Conservation (phyloP, 2,888 invertebrate species). For the Hemithea aestivaria region DNA sequence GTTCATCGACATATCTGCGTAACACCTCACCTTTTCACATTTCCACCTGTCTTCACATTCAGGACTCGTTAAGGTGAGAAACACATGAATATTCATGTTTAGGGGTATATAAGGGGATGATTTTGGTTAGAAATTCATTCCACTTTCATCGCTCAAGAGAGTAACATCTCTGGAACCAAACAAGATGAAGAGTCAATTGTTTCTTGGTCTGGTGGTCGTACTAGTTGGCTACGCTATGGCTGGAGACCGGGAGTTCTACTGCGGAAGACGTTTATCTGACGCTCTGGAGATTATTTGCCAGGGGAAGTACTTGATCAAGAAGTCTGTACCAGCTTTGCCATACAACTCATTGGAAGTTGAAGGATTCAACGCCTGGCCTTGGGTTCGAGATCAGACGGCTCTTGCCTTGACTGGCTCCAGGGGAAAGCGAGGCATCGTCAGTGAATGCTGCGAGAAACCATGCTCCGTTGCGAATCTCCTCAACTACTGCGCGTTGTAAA, state of each 20-base stretch:
- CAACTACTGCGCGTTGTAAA: conserved; percentile 10
- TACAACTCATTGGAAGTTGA: conserved; percentile 14
- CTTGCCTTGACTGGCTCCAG: conserved; percentile 9
- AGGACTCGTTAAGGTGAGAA: conserved; percentile 16
- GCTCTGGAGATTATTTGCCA: conserved; percentile 15
- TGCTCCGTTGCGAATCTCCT: conserved; percentile 18
- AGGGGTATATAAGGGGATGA: conserved; percentile 14
- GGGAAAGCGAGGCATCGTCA: conserved; percentile 20
- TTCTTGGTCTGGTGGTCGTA: conserved; percentile 7
- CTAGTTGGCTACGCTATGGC: conserved; percentile 2
- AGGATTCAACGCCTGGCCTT: conserved; percentile 9
- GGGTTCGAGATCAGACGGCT: conserved; percentile 16
- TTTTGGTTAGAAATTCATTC: conserved; percentile 13
- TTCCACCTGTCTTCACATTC: conserved; percentile 11
- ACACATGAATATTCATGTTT: conserved; percentile 22
- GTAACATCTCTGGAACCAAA: conserved; percentile 7
- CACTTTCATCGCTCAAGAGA: conserved; percentile 5
- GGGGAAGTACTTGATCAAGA: conserved; percentile 12
- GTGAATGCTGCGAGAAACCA: conserved; percentile 22
- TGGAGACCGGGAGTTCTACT: conserved; percentile 11
- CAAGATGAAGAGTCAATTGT: conserved; percentile 19
- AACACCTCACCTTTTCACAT: conserved; percentile 5
- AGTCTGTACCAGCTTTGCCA: conserved; percentile 8
- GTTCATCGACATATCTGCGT: conserved; percentile 13
- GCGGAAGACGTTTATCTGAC: conserved; percentile 20